Conservation (phyloP, 2,888 invertebrate genomes). For the Trimorus sp. region DNA sequence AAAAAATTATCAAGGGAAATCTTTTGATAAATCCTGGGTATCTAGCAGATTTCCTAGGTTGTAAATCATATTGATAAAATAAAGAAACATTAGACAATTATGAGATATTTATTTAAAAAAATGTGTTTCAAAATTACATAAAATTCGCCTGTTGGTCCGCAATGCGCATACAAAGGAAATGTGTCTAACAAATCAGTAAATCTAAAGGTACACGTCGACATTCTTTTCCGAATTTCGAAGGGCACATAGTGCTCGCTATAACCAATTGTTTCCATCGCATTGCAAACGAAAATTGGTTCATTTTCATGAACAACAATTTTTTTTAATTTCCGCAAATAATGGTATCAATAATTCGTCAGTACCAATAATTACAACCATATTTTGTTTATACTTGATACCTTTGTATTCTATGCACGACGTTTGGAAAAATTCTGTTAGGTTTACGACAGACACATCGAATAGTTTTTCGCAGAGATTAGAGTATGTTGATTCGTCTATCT, state of each 20-base stretch:
- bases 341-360: not conserved
- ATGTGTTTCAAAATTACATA: conserved; percentile 6
- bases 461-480: not conserved
- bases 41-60: too few relatives aligned
- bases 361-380: conserved; percentile 5
- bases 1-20: too few relatives aligned
- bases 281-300: conserved; percentile 4
- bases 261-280: not conserved
- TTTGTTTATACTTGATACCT: conserved; percentile 8
- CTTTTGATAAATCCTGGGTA: too few relatives aligned
- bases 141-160: not conserved
- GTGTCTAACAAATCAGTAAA: too few relatives aligned
- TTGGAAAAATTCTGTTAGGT: not conserved
- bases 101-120: not conserved
- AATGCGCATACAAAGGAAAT: conserved; percentile 2
- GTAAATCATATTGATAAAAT: too few relatives aligned
- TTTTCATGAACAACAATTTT: not conserved
- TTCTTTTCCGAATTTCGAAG: conserved; percentile 1
- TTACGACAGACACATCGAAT: not conserved
- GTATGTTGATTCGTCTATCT: not conserved
- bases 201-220: too few relatives aligned
- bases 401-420: conserved; percentile 4
- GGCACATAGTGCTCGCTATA: not conserved
- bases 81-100: too few relatives aligned
- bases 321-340: not conserved